Evolutionary conservation across 2,888 invertebrate genomes (phyloP).

Genomic region (Plagodis dolabraria): DNA sequence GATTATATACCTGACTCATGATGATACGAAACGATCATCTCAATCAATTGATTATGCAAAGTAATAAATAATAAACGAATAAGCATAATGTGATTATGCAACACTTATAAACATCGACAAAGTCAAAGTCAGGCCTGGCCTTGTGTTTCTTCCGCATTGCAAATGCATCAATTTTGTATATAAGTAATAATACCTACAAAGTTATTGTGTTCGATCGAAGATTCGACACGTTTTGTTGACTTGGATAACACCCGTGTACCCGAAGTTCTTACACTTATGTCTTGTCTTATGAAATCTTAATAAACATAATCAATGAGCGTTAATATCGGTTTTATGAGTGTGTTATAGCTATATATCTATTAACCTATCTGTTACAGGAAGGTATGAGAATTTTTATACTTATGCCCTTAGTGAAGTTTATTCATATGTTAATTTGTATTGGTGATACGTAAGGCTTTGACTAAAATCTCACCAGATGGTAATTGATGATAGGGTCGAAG

Average conservation of each 20-base stretch:
- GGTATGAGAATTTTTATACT: too few species aligned
- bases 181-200: not conserved
- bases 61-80: not conserved
- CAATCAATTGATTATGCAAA: conserved; percentile 7
- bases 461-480: too few species aligned
- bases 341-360: too few species aligned
- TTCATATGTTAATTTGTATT: too few species aligned
- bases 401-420: too few species aligned
- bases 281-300: too few species aligned
- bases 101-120: conserved; percentile 10
- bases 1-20: conserved; percentile 17
- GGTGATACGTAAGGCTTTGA: too few species aligned
- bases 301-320: too few species aligned
- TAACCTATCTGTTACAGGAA: too few species aligned
- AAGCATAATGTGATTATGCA: conserved; percentile 8
- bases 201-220: conserved; percentile 7
- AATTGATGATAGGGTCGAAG: too few species aligned
- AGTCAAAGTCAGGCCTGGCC: conserved; percentile 6
- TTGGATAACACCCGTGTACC: conserved; percentile 5
- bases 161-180: conserved; percentile 6
- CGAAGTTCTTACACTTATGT: not conserved
- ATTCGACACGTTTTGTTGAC: conserved; percentile 35
- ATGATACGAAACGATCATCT: not conserved
- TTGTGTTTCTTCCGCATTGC: conserved; percentile 22
- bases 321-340: too few species aligned